Evolutionary conservation across 2,797 vertebrate genomes (phyloP).

Genomic region (Eulemur mongoz): DNA sequence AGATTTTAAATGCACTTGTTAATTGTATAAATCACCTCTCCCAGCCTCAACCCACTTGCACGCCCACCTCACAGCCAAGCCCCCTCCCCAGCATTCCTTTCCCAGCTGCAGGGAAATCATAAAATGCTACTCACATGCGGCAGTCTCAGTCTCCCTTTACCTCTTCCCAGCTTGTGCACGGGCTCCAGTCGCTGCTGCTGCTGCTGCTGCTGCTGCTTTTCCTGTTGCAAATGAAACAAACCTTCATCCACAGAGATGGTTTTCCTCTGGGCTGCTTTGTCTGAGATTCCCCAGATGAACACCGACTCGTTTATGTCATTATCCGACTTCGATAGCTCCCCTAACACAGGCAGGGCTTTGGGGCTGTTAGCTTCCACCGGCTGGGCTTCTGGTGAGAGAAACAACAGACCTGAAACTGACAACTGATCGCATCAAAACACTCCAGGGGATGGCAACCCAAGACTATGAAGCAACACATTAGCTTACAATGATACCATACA

Average conservation of each 20-base stretch:
- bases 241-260: conserved; percentile 86
- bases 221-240: conserved; percentile 84
- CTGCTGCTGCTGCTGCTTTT: conserved; percentile 82
- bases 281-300: conserved; percentile 80
- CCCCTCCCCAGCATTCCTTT: conserved; percentile 62
- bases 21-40: conserved; percentile 28
- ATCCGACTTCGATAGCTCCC: conserved; percentile 75
- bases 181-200: conserved; percentile 57
- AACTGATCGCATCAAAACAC: conserved; percentile 85
- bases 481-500: conserved; percentile 75
- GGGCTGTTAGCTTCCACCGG: conserved; percentile 88
- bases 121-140: conserved; percentile 88
- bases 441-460: conserved; percentile 83
- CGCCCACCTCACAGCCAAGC: background rate
- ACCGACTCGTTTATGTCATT: conserved; percentile 76
- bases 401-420: conserved; percentile 87
- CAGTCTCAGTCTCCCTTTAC: conserved; percentile 85
- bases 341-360: conserved; percentile 80
- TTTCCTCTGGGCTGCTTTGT: conserved; percentile 87
- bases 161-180: conserved; percentile 84
- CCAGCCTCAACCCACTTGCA: background rate
- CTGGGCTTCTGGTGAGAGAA: conserved; percentile 89
- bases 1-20: conserved; percentile 58
- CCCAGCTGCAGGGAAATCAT: conserved; percentile 65
- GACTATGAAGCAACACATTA: conserved; percentile 61